phyloP scores from a whole-genome alignment of 1,140 invertebrate genomes.

The Drosophila rufa region DNA sequence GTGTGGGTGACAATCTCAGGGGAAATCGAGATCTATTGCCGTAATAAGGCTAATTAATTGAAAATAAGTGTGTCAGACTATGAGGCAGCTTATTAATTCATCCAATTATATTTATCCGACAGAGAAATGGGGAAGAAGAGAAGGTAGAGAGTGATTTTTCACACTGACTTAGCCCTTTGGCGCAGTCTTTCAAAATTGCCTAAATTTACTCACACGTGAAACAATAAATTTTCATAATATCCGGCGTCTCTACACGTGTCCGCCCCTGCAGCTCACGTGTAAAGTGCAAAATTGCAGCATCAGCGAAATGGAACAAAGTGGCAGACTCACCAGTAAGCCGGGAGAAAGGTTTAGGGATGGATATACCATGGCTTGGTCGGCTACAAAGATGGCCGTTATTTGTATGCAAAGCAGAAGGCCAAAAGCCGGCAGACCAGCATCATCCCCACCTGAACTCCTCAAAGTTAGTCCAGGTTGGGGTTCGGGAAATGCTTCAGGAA shows the following conservation, averaged over 20 bases:
- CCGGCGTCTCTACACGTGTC: constrained; percentile 28
- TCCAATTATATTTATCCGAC: neutral
- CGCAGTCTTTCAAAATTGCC: constrained; percentile 36
- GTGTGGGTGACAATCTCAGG: constrained; percentile 5
- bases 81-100: constrained; percentile 27
- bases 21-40: neutral
- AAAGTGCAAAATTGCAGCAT: constrained; percentile 73
- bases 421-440: constrained; percentile 37
- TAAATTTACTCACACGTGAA: constrained; percentile 68
- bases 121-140: neutral
- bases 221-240: constrained; percentile 75
- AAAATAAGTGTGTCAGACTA: constrained; percentile 39
- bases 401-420: constrained; percentile 75
- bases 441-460: constrained; percentile 44
- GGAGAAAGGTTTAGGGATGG: constrained; percentile 2
- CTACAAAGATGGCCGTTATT: constrained; percentile 67
- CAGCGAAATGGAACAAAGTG: constrained; percentile 57
- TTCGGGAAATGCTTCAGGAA: constrained; percentile 10
- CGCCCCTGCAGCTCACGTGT: constrained; percentile 35
- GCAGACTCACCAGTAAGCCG: constrained; percentile 5
- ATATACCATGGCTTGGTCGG: constrained; percentile 10
- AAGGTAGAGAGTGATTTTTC: neutral
- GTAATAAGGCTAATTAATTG: constrained; percentile 32
- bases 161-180: constrained; percentile 9
- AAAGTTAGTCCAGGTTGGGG: constrained; percentile 39